Conservation (phyloP, 1,140 invertebrate genomes). For the Ceratoteleas bidentatus region DNA sequence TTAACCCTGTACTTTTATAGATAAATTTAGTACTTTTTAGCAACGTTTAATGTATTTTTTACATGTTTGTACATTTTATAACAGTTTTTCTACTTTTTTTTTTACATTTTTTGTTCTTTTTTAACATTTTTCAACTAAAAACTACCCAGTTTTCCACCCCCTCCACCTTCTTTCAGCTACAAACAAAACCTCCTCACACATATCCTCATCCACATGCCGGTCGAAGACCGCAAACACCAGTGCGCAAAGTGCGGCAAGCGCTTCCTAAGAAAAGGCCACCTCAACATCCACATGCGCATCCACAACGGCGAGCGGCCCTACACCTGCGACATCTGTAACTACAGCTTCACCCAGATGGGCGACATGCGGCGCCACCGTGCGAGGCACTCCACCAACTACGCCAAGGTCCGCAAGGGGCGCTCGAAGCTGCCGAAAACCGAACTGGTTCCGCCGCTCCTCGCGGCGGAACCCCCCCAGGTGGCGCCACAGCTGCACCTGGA, state of each 20-base stretch:
- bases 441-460: too few relatives aligned
- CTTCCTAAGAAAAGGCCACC: slow-evolving; percentile 72
- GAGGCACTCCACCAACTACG: slow-evolving; percentile 63
- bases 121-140: too few relatives aligned
- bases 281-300: slow-evolving; percentile 81
- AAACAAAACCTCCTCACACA: slow-evolving; percentile 69
- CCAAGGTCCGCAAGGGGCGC: too few relatives aligned
- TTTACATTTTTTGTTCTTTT: not conserved
- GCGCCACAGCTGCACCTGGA: not conserved
- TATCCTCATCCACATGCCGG: slow-evolving; percentile 66
- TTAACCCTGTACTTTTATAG: too few relatives aligned
- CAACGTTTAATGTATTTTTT: too few relatives aligned
- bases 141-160: too few relatives aligned
- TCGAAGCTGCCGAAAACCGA: too few relatives aligned
- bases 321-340: slow-evolving; percentile 76
- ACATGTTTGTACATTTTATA: too few relatives aligned
- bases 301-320: slow-evolving; percentile 88
- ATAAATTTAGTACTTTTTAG: too few relatives aligned
- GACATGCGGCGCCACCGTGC: slow-evolving; percentile 73
- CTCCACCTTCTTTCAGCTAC: slow-evolving; percentile 50
- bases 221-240: slow-evolving; percentile 68
- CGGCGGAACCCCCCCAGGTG: too few relatives aligned
- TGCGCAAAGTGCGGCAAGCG: slow-evolving; percentile 76
- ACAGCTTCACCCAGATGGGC: slow-evolving; percentile 74
- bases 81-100: slow-evolving; percentile 5